Percentiles rank a stretch among this genome's conserved stretches.
phyloP scores from a whole-genome alignment of 2,113 vertebrate species.

The Alligator sinensis region DNA sequence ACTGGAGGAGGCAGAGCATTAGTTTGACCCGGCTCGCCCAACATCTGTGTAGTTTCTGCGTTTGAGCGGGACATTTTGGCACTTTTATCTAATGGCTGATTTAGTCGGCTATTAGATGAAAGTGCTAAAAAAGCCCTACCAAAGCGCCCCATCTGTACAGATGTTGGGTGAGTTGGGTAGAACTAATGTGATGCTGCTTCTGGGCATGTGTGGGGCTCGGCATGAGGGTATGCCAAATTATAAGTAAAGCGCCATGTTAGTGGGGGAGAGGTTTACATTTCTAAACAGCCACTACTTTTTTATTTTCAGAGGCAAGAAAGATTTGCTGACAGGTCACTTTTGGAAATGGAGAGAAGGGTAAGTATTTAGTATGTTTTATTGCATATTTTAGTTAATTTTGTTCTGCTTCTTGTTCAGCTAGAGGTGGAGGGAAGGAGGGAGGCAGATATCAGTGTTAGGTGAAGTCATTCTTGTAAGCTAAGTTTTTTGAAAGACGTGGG shows the following conservation, averaged over 20 bases:
- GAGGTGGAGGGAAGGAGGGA: background rate
- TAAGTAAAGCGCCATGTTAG: too few species aligned
- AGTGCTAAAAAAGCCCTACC: too few species aligned
- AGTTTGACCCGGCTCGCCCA: background rate
- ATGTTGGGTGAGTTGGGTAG: too few species aligned
- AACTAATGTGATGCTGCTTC: too few species aligned
- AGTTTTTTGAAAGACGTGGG: conserved; percentile 25
- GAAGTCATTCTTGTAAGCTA: conserved; percentile 36
- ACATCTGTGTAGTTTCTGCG: conserved; percentile 43
- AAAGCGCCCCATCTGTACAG: too few species aligned
- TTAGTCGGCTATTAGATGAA: too few species aligned
- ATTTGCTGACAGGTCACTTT: conserved; percentile 95
- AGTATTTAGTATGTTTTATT: conserved; percentile 65
- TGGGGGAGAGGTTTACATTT: too few species aligned
- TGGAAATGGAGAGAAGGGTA: conserved; percentile 99
- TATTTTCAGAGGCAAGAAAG: conserved; percentile 93
- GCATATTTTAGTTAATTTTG: background rate
- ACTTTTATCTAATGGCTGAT: too few species aligned
- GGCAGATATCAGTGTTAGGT: background rate
- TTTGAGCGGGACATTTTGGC: conserved; percentile 17
- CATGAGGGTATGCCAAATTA: too few species aligned
- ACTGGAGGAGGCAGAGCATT: too few species aligned
- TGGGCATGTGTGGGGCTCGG: too few species aligned
- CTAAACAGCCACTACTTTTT: too few species aligned
- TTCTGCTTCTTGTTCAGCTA: conserved; percentile 17